Base-by-base conservation (phyloP, 2,797 vertebrate genomes). In the Darevskia mixta region DNA sequence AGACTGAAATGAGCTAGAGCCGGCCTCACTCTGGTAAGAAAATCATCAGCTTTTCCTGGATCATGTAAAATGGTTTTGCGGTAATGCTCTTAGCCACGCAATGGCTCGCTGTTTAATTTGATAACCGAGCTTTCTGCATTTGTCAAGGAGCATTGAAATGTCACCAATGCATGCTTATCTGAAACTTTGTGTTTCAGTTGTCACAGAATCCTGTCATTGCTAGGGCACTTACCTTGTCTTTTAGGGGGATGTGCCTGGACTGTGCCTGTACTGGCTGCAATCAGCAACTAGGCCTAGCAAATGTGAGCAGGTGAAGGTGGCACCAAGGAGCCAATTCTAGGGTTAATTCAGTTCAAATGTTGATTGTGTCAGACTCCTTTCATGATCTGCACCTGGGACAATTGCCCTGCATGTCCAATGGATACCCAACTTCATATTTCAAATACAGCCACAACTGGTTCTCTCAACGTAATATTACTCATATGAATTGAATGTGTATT, bases 41-140 rank as follows among this genome's bases (percentile, higher is more conserved):
- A 90, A 88, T 83, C 25, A 66, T 45, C 55, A 89, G 90, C 73
- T 93, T 94, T 93, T 89, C 45, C 18, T 89, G 90, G 82, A 88
- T 93, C 41, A n/a, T 35, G 80, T 69, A 87, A 88, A 94, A 91
- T 45, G 71, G 66, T 82, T 90, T 90, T 88, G 45, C 8, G n/a
- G 72, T 82, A 86, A 85, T 20, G 41, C 55, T 88, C 69, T 45
- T n/a, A 67, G 73, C 8, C 1, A 10, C 1, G 13, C 0, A 0
- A 73, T 85, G 61, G 64, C 85, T 84, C 69, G 9, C 87, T 25
- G 23, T 1, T 78, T 76, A 38, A 79, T 5, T 41, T 0, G 0
- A 88, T 61, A 92, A 66, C 79, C 1, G 3, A 83, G 32, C 4
- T 78, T 67, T 1, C 83, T 58, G 80, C 45, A 27, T 72, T 82